phyloP scores from a whole-genome alignment of 2,113 vertebrate species.

The Rattus rattus region DNA sequence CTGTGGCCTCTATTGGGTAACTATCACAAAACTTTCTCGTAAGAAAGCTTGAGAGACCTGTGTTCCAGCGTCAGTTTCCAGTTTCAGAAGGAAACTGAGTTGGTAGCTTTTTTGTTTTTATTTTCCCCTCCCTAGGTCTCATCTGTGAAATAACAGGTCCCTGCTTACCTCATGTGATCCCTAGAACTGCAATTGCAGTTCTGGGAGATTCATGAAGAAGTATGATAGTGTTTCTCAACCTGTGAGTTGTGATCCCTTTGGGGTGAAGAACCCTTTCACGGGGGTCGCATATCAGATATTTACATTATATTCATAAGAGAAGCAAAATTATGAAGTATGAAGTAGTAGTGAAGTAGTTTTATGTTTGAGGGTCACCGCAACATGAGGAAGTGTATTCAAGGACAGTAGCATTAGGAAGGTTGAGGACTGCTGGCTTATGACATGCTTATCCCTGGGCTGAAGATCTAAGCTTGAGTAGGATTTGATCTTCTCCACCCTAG shows the following conservation, averaged over 20 bases:
- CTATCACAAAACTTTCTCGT: background rate
- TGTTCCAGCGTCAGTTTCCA: background rate
- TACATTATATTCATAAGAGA: background rate
- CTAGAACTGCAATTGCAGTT: constrained; percentile 39
- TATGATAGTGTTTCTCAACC: background rate
- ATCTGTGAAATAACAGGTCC: constrained; percentile 25
- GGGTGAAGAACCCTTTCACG: background rate
- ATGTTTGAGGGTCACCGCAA: background rate
- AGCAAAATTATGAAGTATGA: background rate
- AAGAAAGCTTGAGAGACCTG: background rate
- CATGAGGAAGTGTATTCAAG: background rate
- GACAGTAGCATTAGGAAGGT: background rate
- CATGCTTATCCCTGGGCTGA: constrained; percentile 6
- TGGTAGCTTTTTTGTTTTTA: background rate
- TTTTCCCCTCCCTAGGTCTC: background rate
- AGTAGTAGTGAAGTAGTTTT: background rate
- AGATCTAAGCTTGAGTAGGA: constrained; percentile 40
- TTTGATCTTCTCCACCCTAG: constrained; percentile 42
- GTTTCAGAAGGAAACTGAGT: constrained; percentile 9
- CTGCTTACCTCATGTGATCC: background rate
- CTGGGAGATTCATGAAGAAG: constrained; percentile 54
- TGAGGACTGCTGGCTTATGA: background rate
- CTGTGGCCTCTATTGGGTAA: background rate
- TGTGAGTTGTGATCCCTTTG: background rate
- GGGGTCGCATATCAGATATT: background rate